A percentile compares a stretch with the other conserved stretches of the same genome.
Conservation (phyloP, 2,888 invertebrate species). For the Herminia tarsipennalis region DNA sequence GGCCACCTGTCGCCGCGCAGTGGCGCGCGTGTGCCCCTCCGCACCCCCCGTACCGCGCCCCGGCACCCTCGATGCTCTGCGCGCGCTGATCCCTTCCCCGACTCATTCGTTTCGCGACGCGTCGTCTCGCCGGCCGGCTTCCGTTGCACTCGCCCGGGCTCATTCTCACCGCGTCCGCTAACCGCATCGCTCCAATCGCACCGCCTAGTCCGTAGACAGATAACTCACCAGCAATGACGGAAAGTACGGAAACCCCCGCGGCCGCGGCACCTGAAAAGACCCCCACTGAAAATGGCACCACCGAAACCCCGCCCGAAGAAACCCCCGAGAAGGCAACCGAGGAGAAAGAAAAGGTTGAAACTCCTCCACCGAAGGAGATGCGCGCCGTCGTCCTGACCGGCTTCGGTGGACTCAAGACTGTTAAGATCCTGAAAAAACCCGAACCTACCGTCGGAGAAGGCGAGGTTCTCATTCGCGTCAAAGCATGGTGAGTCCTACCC, state of each 20-base stretch:
- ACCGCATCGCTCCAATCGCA: conserved; percentile 65
- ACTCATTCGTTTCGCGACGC: conserved; percentile 83
- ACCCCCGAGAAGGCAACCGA: conserved; percentile 83
- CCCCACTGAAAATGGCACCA: conserved; percentile 81
- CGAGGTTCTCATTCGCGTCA: conserved; percentile 93
- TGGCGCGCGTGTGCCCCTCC: conserved; percentile 53
- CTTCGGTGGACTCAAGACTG: conserved; percentile 94
- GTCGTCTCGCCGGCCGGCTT: conserved; percentile 78
- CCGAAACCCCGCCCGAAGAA: conserved; percentile 80
- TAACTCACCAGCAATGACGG: conserved; percentile 71
- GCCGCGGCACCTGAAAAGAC: conserved; percentile 85
- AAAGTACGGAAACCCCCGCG: conserved; percentile 81
- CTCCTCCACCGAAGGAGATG: conserved; percentile 91
- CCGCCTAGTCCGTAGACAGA: conserved; percentile 42
- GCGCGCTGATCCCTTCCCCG: conserved; percentile 78
- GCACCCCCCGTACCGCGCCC: conserved; percentile 40
- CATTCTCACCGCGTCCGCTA: conserved; percentile 74
- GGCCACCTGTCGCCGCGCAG: conserved; percentile 75
- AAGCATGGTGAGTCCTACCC: conserved; percentile 91
- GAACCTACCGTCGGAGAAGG: conserved; percentile 90
- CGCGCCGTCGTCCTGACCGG: conserved; percentile 93
- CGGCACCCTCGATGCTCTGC: conserved; percentile 55
- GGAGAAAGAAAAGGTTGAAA: conserved; percentile 81
- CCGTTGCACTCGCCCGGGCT: conserved; percentile 63
- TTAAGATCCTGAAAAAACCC: conserved; percentile 93